phyloP scores from a whole-genome alignment of 2,888 invertebrate genomes.

The Mythimna impura region DNA sequence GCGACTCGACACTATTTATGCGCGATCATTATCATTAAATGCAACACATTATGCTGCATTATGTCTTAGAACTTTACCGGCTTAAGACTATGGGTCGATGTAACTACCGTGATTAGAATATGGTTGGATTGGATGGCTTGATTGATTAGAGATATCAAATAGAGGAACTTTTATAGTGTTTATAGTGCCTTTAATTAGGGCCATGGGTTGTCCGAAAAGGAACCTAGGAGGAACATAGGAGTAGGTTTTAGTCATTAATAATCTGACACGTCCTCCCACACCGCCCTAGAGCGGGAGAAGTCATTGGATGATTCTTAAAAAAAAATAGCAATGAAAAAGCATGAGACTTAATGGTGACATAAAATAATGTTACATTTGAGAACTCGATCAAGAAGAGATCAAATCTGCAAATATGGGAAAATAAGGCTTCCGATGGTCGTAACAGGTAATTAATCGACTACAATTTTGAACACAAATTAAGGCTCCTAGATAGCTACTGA shows the following conservation, averaged over 20 bases:
- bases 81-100: constrained; percentile 15
- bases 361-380: background rate
- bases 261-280: too few species aligned
- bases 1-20: constrained; percentile 50
- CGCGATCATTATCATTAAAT: constrained; percentile 61
- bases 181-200: too few species aligned
- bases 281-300: too few species aligned
- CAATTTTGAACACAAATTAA: background rate
- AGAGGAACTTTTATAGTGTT: background rate
- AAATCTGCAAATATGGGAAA: background rate
- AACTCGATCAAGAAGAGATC: background rate
- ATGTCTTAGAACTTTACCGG: constrained; percentile 52
- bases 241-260: too few species aligned
- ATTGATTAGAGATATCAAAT: constrained; percentile 1
- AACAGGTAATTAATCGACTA: background rate
- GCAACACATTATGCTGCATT: constrained; percentile 51
- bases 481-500: background rate
- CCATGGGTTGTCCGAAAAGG: too few species aligned
- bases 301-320: too few species aligned
- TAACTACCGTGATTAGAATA: constrained; percentile 44
- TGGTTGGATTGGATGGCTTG: constrained; percentile 5
- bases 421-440: background rate
- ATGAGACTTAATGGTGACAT: background rate
- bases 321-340: background rate
- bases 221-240: too few species aligned